Base-by-base conservation (phyloP, 2,888 invertebrate genomes). In the Endomychus coccineus region DNA sequence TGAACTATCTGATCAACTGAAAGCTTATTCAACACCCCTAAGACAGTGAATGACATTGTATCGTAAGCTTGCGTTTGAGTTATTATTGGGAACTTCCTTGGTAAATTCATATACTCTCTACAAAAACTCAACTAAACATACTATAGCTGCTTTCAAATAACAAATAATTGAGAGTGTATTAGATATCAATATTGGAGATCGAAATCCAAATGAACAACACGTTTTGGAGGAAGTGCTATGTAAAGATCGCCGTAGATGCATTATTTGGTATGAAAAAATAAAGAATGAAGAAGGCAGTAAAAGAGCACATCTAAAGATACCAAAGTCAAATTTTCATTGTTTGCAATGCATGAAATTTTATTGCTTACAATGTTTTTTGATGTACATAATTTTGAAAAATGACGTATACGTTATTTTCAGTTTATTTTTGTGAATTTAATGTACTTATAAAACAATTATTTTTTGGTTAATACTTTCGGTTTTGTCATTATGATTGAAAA, bases 41-140 rank as follows among this genome's bases (percentile, higher is more conserved):
- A 6, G 21, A n/a, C 6, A 19, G 9, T 6, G 21, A 6, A 6
- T n/a, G n/a, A 19, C 6, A n/a, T 19, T 6, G 21, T 19, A 19
- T 10, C 31, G 36, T 9, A 36, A 36, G 10, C 30, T 36, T 29
- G 36, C 23, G 9, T 31, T 22, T 21, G 36, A 36, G 11, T 23
- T 30, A 23, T 11, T 36, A 13, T 30, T 36, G 16, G 30, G 29
- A 29, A 36, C 29, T 31, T 6, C 21, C n/a, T 7, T 19, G 21
- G 21, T 19, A 19, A 19, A 19, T 19, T 19, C 21, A 6, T 19
- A 19, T n/a, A n/a, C n/a, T n/a, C 21, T 19, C n/a, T 19, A 19
- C 21, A 19, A 19, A 19, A 19, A 6, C 6, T 6, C n/a, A 6
- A 19, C 21, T 7, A 6, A 19, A 19, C 6, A n/a, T 7, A 19